A percentile compares a stretch with the other conserved stretches of the same genome.
Conservation (phyloP, 2,113 vertebrate genomes). For the Phoenicopterus ruber region DNA sequence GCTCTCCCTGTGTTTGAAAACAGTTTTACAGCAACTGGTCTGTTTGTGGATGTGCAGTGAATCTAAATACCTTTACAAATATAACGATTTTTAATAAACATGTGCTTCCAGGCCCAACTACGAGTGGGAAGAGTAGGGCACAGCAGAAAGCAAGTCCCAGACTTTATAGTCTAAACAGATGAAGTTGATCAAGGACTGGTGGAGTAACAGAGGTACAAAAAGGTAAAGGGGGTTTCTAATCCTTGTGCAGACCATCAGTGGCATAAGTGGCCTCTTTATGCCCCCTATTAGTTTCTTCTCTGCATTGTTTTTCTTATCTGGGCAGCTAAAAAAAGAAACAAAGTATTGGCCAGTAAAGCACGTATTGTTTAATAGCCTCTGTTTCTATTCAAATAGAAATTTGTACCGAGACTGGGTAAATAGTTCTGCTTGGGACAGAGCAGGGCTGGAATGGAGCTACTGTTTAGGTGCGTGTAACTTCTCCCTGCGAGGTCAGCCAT, state of each 20-base stretch:
- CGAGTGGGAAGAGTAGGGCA: neutral
- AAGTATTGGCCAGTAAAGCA: neutral
- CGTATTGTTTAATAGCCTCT: neutral
- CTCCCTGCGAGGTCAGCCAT: neutral
- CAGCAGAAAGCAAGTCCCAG: neutral
- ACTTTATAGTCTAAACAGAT: neutral
- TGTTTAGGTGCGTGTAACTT: neutral
- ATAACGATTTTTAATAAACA: neutral
- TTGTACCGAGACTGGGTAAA: neutral
- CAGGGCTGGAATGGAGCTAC: neutral
- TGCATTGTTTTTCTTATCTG: slow-evolving; percentile 6
- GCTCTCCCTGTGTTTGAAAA: neutral
- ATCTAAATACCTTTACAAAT: neutral
- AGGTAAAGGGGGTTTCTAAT: neutral
- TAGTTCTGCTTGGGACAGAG: neutral
- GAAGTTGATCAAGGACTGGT: neutral
- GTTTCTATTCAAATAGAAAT: neutral
- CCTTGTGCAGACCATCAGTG: neutral
- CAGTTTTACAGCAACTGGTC: neutral
- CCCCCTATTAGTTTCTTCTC: neutral
- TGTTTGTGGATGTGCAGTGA: neutral
- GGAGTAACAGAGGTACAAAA: neutral
- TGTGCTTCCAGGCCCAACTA: neutral
- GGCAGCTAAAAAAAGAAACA: neutral
- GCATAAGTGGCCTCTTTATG: neutral